Evolutionary conservation across 2,797 vertebrate species (phyloP), one percentile per base, ranked within the genome.

Genomic region (Momotus momota): DNA sequence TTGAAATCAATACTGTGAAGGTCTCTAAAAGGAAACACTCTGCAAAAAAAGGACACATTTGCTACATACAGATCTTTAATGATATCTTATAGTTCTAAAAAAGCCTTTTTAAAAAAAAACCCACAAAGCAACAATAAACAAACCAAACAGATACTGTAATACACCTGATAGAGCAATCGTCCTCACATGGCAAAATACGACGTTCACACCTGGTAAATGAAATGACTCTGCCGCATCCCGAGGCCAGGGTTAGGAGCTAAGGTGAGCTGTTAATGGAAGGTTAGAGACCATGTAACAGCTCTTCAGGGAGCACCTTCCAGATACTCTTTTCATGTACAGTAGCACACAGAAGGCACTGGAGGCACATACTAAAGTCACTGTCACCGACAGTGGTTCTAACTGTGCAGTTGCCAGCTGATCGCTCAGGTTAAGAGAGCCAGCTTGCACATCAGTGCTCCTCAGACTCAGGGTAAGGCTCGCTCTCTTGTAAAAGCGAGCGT

Each of bases 151-250:
- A 75, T 91, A 52, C 81, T 92, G 87, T 73, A 97, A 96, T 66
- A 87, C 90, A 91, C 85, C 88, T 88, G 95, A 95, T 72, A 94
- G 84, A 91, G 93, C 80, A 96, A 97, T 92, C 95, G 96, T 84
- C 94, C 86, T 96, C 93, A 86, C 89, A 95, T 70, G 93, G 95
- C 91, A 93, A 97, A 98, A 97, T 95, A 97, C 73, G 93, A 96
- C 97, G 97, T 98, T 97, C 97, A 97, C 97, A 98, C 97, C 96
- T 97, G 97, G 94, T 94, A 97, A 98, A 92, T 95, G 93, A 97
- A 98, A 97, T 94, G 40, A 94, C 92, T 96, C 94, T 71, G 71
- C 94, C 94, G 93, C 81, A 95, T 96, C 92, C 93, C 29, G 27
- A 93, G 96, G 97, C 96, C 94, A 88, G 86, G 95, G 93, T 93